These are phyloP conservation scores for Anorthoa munda DNA, from an alignment of 2,888 invertebrate species.

Conservation along the genomic window DNA sequence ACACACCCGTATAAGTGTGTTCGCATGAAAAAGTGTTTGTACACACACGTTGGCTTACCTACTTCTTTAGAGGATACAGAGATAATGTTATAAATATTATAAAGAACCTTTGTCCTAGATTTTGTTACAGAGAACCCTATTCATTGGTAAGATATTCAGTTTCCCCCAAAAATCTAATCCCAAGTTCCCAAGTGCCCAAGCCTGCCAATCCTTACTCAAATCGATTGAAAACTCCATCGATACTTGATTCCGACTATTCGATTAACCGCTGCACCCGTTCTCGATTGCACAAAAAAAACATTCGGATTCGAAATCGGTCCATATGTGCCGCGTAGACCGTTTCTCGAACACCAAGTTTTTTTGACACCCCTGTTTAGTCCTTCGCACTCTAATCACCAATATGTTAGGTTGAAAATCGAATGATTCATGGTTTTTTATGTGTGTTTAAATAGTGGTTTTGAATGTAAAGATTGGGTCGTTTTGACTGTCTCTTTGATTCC, in stretches of 20 bases:
- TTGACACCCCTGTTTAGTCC: background rate
- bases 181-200: background rate
- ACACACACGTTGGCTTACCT: no score
- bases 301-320: slow-evolving; percentile 58
- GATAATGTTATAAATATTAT: no score
- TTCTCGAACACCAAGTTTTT: slow-evolving; percentile 13
- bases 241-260: slow-evolving; percentile 65
- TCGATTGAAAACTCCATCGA: slow-evolving; percentile 62
- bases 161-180: slow-evolving; percentile 7
- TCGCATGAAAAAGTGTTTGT: no score
- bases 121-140: no score
- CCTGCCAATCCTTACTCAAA: slow-evolving; percentile 52
- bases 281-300: slow-evolving; percentile 57
- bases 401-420: slow-evolving; percentile 9
- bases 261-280: slow-evolving; percentile 64
- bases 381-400: accelerated
- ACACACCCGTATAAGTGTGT: no score
- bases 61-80: no score
- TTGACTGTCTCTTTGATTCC: slow-evolving; percentile 43
- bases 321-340: slow-evolving; percentile 61
- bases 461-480: slow-evolving; percentile 46
- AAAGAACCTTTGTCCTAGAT: no score
- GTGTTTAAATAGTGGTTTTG: background rate
- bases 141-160: background rate
- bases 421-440: background rate